A percentile compares a stretch with the other conserved stretches of the same genome.
Evolutionary conservation across 1,140 invertebrate genomes (phyloP).

Genomic region (Drosophila trapezifrons): DNA sequence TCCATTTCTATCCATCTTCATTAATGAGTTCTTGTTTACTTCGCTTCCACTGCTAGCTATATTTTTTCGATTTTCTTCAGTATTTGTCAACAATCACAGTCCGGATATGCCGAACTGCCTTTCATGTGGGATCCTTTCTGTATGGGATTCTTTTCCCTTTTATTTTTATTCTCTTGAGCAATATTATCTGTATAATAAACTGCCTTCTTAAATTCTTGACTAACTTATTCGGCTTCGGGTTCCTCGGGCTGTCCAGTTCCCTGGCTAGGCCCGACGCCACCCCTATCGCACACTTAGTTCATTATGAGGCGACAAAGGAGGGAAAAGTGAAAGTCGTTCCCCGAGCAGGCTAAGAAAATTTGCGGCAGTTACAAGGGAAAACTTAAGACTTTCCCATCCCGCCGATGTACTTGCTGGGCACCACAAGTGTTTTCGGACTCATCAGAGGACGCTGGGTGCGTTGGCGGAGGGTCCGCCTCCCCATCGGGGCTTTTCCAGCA

Average conservation of each 20-base stretch:
- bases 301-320: constrained; percentile 61
- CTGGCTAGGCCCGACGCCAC: neutral
- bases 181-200: constrained; percentile 68
- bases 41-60: neutral
- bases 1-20: constrained; percentile 9
- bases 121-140: too few relatives aligned
- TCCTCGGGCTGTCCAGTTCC: constrained; percentile 18
- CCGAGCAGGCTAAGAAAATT: constrained; percentile 41
- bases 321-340: constrained; percentile 71
- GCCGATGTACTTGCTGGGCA: constrained; percentile 50
- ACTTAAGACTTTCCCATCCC: constrained; percentile 6
- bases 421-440: constrained; percentile 63
- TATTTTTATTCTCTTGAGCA: neutral
- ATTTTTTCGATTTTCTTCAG: neutral
- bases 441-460: constrained; percentile 3
- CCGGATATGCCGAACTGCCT: constrained; percentile 6
- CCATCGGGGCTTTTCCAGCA: constrained; percentile 24
- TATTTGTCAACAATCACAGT: neutral
- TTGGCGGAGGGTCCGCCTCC: constrained; percentile 10
- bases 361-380: constrained; percentile 28
- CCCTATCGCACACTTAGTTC: constrained; percentile 37
- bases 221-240: constrained; percentile 24
- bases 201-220: constrained; percentile 28
- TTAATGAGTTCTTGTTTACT: constrained; percentile 27
- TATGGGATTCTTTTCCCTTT: too few relatives aligned